Evolutionary conservation across 2,113 vertebrate genomes (phyloP).

Genomic region (Formicarius rufipectus): DNA sequence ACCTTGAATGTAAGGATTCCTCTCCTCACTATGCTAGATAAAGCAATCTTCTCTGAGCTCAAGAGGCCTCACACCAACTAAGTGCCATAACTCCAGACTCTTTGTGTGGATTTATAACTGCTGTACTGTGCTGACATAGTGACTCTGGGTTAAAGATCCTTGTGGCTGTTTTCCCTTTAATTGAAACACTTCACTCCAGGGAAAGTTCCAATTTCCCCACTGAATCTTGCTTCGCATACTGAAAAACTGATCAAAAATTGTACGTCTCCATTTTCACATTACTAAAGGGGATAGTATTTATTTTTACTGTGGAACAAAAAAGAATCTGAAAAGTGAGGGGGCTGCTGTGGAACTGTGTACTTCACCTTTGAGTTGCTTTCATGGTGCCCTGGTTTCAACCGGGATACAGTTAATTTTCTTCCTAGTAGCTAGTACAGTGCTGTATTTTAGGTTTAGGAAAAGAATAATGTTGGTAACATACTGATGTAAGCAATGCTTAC

Average conservation of each 20-base stretch:
- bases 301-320: not conserved
- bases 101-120: not conserved
- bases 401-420: not conserved
- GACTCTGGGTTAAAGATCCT: not conserved
- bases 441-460: not conserved
- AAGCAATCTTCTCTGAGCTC: not conserved
- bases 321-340: not conserved
- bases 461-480: not conserved
- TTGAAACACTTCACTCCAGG: not conserved
- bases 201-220: not conserved
- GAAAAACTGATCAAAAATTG: not conserved
- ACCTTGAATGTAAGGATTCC: not conserved
- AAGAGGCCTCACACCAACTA: not conserved
- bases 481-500: not conserved
- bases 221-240: not conserved
- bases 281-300: accelerated
- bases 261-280: not conserved
- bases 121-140: accelerated
- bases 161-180: not conserved
- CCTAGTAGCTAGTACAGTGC: not conserved
- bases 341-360: not conserved
- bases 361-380: not conserved
- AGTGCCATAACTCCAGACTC: not conserved
- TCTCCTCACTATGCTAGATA: not conserved
- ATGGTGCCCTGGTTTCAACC: not conserved